Conservation (phyloP, 64 coral and sea anemone species). For the Dendronephthya gigantea region DNA sequence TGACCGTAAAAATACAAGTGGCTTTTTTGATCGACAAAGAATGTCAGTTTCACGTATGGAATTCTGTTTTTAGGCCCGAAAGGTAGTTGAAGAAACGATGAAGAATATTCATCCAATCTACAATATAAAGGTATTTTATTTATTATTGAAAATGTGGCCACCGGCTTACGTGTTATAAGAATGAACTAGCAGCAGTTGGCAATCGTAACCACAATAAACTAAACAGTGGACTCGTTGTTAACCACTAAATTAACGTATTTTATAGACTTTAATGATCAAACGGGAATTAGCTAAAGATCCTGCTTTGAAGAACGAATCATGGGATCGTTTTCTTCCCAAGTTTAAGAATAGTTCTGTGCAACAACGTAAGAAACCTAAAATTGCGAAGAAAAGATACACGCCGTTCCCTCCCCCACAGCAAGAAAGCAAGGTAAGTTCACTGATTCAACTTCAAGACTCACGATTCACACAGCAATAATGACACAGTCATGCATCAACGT, state of each 20-base stretch:
- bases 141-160: too few species aligned
- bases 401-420: constrained; percentile 82
- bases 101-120: constrained; percentile 97
- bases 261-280: constrained; percentile 85
- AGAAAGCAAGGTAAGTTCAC: constrained; percentile 76
- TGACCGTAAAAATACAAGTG: too few species aligned
- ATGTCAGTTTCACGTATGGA: background rate
- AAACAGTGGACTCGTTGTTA: too few species aligned
- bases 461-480: too few species aligned
- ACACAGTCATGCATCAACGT: too few species aligned
- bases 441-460: too few species aligned
- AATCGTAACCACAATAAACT: too few species aligned
- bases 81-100: constrained; percentile 92
- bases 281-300: constrained; percentile 90
- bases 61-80: constrained; percentile 44
- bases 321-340: constrained; percentile 95
- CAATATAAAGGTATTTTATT: constrained; percentile 77
- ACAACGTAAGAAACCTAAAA: constrained; percentile 62
- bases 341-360: constrained; percentile 67
- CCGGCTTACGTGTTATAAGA: too few species aligned
- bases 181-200: too few species aligned
- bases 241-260: too few species aligned
- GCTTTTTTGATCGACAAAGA: too few species aligned
- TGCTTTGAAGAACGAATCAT: constrained; percentile 78
- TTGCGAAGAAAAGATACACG: constrained; percentile 69